Evolutionary conservation across 1,140 invertebrate species (phyloP).

Genomic region (Drosophila rufa): DNA sequence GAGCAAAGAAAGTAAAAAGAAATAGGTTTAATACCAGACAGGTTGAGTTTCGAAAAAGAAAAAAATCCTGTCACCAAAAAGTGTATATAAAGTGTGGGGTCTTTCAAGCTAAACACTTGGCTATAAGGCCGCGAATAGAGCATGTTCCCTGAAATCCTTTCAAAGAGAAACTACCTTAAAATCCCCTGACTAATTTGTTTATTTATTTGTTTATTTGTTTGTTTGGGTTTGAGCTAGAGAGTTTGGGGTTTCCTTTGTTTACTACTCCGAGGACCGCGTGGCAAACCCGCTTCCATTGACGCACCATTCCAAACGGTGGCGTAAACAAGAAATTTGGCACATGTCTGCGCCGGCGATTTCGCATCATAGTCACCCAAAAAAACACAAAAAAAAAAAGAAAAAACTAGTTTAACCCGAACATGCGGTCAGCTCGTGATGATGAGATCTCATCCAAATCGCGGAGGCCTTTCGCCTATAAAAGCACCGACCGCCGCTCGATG

Average conservation of each 20-base stretch:
- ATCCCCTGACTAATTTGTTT: conserved; percentile 16
- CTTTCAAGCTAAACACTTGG: conserved; percentile 2
- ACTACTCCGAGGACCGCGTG: conserved; percentile 19
- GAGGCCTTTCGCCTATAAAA: conserved; percentile 39
- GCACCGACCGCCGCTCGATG: conserved; percentile 8
- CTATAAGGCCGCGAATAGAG: not conserved
- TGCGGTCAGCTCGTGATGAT: conserved; percentile 42
- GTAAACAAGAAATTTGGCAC: conserved; percentile 58
- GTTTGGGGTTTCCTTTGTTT: conserved; percentile 24
- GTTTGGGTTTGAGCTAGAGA: conserved; percentile 23
- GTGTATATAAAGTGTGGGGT: conserved; percentile 37
- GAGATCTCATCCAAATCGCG: conserved; percentile 1
- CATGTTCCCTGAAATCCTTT: conserved; percentile 8
- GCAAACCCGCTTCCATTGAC: conserved; percentile 35
- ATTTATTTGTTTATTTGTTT: conserved; percentile 44
- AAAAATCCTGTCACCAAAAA: not conserved
- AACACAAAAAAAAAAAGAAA: not conserved
- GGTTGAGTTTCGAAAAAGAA: not conserved
- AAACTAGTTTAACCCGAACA: conserved; percentile 54
- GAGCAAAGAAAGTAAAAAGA: conserved; percentile 10
- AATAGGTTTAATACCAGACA: not conserved
- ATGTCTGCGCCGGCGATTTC: conserved; percentile 35
- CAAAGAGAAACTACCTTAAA: not conserved
- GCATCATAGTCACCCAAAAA: conserved; percentile 25
- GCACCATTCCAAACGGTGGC: conserved; percentile 12